Base-by-base conservation (phyloP, 2,888 invertebrate genomes). In the Nasonia oneida region DNA sequence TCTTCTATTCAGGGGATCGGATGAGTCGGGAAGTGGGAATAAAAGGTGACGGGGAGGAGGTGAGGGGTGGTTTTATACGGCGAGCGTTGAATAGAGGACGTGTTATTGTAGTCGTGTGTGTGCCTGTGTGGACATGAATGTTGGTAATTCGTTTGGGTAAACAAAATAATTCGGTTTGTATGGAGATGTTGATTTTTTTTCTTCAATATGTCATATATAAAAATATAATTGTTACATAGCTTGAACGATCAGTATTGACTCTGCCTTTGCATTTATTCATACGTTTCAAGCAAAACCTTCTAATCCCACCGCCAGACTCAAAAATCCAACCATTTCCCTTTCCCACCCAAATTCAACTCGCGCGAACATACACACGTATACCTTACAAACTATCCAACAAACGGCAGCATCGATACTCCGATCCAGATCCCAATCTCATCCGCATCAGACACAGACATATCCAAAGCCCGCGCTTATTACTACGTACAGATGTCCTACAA, bases 401-500 rank as follows among this genome's bases (percentile, higher is more conserved):
- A 77, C 39, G 10, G 57, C 47, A 18, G n/a, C 76, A 29, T 3
- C 77, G 18, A 79, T 67, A 18, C 78, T 42, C 47, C 14, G 57
- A 47, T n/a, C 50, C 5, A 37, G 71, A 85, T 77, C 47, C 23
- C 42, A 50, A 85, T 85, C 81, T 71, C 50, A 14, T 23, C 15
- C 6, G 8, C 14, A 47, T 18, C 37, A 47, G 4, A 61, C 12
- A 47, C 47, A 47, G 47, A 12, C 29, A 33, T 71, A n/a, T 74
- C 37, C 47, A 6, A 18, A 23, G 70, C 87, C 87, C 87, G 57
- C 87, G 90, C 92, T 83, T 83, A 86, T 79, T 80, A 83, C 79
- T 80, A 80, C 61, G 18, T 93, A 93, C 93, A 93, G 92, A 93
- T 93, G 93, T 93, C 90, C 89, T 91, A 92, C 92, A 93, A 92